Evolutionary conservation across 2,797 vertebrate genomes (phyloP), one percentile per base, ranked within the genome.

Genomic region (Tolypeutes matacus): DNA sequence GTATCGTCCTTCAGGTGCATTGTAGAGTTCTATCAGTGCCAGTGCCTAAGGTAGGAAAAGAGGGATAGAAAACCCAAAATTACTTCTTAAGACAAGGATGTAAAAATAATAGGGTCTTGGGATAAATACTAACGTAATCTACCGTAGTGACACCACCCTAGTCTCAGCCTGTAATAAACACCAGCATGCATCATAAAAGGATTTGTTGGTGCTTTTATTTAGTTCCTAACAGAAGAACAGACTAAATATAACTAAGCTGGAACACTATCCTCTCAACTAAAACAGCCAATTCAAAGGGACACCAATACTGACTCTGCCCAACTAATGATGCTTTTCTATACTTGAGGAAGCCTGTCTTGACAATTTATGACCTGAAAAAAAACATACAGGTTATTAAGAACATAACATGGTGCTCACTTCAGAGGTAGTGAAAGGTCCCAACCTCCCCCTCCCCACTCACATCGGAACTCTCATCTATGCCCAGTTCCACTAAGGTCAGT

Each of bases 11-110:
- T 99, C 99, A 1, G 99, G 99, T 76, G 99, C 99, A 1, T 99
- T 99, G 98, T 99, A 99, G 93, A 99, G 98, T 97, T 99, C 99
- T 80, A 99, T 99, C 98, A 99, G 98, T 86, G 99, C 99, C 98
- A 99, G 98, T 75, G 99, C 99, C 99, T 99, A 92, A 85, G 78
- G 96, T 51, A 60, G 53, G 78, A 91, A 76, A 93, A 92, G 53
- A 69, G 69, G 84, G 31, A 27, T 85, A 87, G 36, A 70, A 90
- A 82, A 25, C 14, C 86, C 39, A 72, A 60, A 85, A 87, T 49
- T 5, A 64, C 6, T 88, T 93, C 21, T 86, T 58, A 56, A 90
- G 69, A 81, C 12, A 64, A 53, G 15, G 36, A 75, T 15, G 62
- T 64, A 67, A 89, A 92, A 86, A 93, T n/a, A 65, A 85, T 7